Percentiles rank a stretch among this genome's conserved stretches.
These are phyloP conservation scores for Lutjanus erythropterus DNA, from an alignment of 2,113 vertebrate species.

Conservation along the genomic window DNA sequence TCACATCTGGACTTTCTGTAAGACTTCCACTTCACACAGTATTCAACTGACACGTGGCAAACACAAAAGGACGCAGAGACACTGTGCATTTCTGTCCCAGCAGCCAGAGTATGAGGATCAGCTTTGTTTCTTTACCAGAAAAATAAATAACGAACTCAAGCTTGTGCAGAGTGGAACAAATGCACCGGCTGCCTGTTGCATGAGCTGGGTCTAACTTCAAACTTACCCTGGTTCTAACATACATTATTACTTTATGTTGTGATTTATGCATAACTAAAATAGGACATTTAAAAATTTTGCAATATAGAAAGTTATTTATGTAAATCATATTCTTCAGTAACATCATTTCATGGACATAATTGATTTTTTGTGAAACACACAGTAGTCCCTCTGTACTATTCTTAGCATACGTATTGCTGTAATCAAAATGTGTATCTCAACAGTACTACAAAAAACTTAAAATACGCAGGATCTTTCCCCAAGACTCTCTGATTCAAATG, in stretches of 20 bases:
- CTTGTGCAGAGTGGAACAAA: background rate
- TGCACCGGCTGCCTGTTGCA: too few relatives aligned
- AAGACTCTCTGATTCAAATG: too few relatives aligned
- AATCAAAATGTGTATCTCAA: background rate
- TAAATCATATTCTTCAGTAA: background rate
- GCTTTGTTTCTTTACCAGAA: background rate
- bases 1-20: constrained; percentile 83
- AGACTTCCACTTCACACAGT: constrained; percentile 60
- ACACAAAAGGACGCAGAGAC: constrained; percentile 37
- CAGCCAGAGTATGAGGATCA: background rate
- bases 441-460: background rate
- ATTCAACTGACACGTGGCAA: constrained; percentile 86
- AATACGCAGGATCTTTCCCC: background rate
- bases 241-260: too few relatives aligned
- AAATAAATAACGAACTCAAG: background rate
- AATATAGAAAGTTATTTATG: background rate
- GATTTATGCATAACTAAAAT: too few relatives aligned
- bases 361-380: background rate
- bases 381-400: background rate
- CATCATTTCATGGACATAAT: background rate
- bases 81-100: background rate
- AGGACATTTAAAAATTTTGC: background rate
- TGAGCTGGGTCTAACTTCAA: too few relatives aligned
- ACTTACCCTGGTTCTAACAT: too few relatives aligned
- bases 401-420: too few relatives aligned